phyloP scores from a whole-genome alignment of 2,113 vertebrate species.

The Grammomys surdaster region DNA sequence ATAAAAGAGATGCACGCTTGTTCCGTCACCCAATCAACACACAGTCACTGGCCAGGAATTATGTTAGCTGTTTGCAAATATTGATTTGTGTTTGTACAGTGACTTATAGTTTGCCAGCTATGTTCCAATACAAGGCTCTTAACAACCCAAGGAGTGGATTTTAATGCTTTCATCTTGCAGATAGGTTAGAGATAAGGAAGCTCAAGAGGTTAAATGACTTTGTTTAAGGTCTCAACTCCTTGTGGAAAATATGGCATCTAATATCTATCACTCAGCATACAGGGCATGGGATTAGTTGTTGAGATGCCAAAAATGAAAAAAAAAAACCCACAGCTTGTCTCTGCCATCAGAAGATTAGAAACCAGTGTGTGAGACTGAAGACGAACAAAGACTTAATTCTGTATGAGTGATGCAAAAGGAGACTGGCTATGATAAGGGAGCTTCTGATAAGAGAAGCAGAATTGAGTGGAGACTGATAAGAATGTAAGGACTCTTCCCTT shows the following conservation, averaged over 20 bases:
- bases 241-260: neutral
- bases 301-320: conserved; percentile 47
- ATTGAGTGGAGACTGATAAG: conserved; percentile 12
- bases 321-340: neutral
- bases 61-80: neutral
- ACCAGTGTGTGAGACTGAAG: neutral
- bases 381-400: conserved; percentile 47
- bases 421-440: conserved; percentile 2
- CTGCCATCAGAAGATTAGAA: conserved; percentile 41
- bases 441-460: conserved; percentile 35
- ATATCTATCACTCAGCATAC: neutral
- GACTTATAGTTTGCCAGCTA: conserved; percentile 18
- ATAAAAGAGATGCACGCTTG: neutral
- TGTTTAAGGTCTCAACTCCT: conserved; percentile 38
- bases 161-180: conserved; percentile 21
- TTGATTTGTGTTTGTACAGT: conserved; percentile 16
- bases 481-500: conserved; percentile 22
- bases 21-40: neutral
- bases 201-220: conserved; percentile 46
- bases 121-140: neutral
- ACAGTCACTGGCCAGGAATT: neutral
- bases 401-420: neutral
- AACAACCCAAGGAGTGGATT: conserved; percentile 31
- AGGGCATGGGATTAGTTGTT: neutral
- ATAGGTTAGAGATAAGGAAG: neutral